Base-by-base conservation (phyloP, 2,797 vertebrate species). In the Paratrypauchen microcephalus region DNA sequence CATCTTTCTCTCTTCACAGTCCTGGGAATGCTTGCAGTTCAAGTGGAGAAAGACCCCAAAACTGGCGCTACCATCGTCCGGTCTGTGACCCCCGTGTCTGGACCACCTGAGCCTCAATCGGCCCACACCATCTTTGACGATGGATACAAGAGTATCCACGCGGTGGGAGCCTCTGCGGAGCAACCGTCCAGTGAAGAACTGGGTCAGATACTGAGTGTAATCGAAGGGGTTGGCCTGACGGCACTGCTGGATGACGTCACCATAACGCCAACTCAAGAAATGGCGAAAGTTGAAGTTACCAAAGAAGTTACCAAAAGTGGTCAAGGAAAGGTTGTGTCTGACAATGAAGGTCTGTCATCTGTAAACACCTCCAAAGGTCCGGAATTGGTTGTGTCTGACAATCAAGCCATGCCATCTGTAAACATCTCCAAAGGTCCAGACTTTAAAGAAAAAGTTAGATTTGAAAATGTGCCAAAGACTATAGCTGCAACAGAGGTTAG, bases 41-140 rank as follows among this genome's bases (percentile, higher is more conserved):
- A 92, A 73, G 90, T 92, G 0, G 89, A 93, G 74, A 78, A 74
- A 71, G 90, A 92, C 74, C 85, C 83, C 2, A 90, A 84, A 81
- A 93, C 92, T 0, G 92, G 91, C 0, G 82, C 74, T 65, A 82
- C 91, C 1, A 52, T 84, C 2, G 66, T 93, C 63, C 84, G 77
- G 68, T 92, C 91, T 0, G 86, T 91, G 74, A 72, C 83, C n/a
- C 90, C 91, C 2, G 41, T 91, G 65, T 77, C 89, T 16, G 7
- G 76, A 3, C 47, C 75, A 0, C 39, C 73, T 5, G 70, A 19
- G 0, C 79, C 56, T 6, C 45, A 74, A 0, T 50, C 39, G 21
- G 68, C 79, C 0, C 54, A 77, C 56, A 55, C 79, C 0, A 45
- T 91, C 56, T 92, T 93, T 4, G 91, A 93, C 13, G 92, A 92